Evolutionary conservation across 2,888 invertebrate genomes (phyloP), one percentile per base, ranked within the genome.

Genomic region (Alsophila aescularia): DNA sequence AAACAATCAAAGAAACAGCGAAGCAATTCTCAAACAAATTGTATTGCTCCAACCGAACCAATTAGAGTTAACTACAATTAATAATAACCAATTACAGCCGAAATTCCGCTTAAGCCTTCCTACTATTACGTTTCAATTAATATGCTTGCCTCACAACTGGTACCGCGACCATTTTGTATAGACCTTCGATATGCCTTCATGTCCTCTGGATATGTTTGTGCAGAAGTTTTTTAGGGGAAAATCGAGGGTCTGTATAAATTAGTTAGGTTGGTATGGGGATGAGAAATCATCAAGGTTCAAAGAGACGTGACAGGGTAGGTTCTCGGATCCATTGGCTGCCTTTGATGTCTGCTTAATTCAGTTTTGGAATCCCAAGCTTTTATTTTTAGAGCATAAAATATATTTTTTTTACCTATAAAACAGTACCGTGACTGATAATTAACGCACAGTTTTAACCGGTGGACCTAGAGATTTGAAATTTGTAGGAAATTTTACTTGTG

Each of bases 251-350:
- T 32, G 1, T 9, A n/a, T 56, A 27, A 40, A 42, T 56, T 54
- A 10, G 14, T 42, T 64, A 62, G 62, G 9, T 44, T 35, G 34
- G 14, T n/a, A 50, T 35, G 59, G 31, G 62, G 60, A 60, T 61
- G 70, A 66, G 67, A 70, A 68, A 70, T 71, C 70, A 73, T 72
- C 65, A 67, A 69, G 60, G 64, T 71, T 69, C 67, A 72, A 72
- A 64, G 62, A 45, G 78, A 72, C 70, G 45, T 45, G 31, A 42
- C 58, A 24, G 1, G 8, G 49, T 47, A 59, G 67, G 63, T 71
- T 67, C 47, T 27, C 61, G 65, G 67, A 70, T 72, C 14, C 69
- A 60, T 64, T 52, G 62, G 27, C 29, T 47, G 14, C 14, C 40
- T 27, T 36, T 45, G 42, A 36, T 31, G 14, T 2, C 6, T 24